Evolutionary conservation across 2,888 invertebrate species (phyloP), one percentile per base, ranked within the genome.

Genomic region (Drosophila yooni): DNA sequence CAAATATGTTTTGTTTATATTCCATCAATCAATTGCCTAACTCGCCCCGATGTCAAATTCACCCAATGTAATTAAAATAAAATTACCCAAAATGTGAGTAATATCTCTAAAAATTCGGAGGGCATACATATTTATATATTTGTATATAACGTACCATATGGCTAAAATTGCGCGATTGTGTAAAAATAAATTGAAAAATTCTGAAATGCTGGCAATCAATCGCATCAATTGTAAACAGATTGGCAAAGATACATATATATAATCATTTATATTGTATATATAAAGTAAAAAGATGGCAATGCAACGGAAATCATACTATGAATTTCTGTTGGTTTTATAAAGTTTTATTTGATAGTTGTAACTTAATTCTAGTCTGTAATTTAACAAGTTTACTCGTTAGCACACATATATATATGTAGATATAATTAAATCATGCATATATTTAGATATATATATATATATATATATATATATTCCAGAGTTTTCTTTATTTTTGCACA

Each of bases 281-380:
- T 10, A 18, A n/a, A 57, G 25, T 6, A 1, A 10, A n/a, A 21
- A 15, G n/a, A 25, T 48, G 7, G 8, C 25, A 48, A 48, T 8
- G 31, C 40, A 62, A 59, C 31, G 31, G 6, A 18, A 1, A 3
- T 40, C 18, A n/a, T 34, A 21, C 27, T 38, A 34, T 25, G 38
- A 5, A 25, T 15, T 8, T n/a, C 10, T 38, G 43, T 46, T 48
- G 40, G 40, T 62, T 43, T 31, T 58, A 72, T 56, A 29, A 52
- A 62, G n/a, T 76, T 79, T 81, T 79, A 74, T 78, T 79, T 61
- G 61, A 81, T 74, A 60, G 46, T 63, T 50, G 46, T 81, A 67
- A 51, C 78, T 59, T 70, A 81, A 54, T 21, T 29, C 62, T 77
- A 79, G 61, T 74, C 81, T 67, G 82, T 67, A 78, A 57, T 61